Evolutionary conservation across 2,113 vertebrate genomes (phyloP).

Genomic region (Sorex fumeus): DNA sequence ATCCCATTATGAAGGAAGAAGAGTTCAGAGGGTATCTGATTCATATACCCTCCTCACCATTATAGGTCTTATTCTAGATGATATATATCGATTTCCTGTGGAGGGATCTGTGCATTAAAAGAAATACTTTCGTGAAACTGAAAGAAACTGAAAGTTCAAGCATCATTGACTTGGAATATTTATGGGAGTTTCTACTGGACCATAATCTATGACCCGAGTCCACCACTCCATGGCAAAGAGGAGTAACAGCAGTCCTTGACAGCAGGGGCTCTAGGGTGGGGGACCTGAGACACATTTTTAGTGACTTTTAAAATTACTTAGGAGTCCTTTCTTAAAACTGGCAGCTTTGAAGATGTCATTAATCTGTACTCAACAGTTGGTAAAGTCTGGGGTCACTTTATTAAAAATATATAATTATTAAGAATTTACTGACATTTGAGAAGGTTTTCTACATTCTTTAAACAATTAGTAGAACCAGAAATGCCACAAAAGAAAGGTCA

Average conservation of each 20-base stretch:
- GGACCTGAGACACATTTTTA: too few relatives aligned
- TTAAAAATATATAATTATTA: not conserved
- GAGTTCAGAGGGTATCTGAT: not conserved
- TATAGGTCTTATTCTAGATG: not conserved
- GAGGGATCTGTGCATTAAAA: not conserved
- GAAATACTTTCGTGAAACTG: not conserved
- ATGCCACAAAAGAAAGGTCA: slow-evolving; percentile 32
- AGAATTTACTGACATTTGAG: not conserved
- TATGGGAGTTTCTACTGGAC: not conserved
- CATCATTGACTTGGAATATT: not conserved
- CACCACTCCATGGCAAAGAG: accelerated
- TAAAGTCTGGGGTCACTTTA: not conserved
- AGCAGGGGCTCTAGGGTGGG: accelerated
- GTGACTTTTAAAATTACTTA: not conserved
- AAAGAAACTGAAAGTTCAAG: not conserved
- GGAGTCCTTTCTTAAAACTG: not conserved
- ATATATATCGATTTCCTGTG: not conserved
- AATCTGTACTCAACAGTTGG: not conserved
- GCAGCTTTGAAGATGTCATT: not conserved
- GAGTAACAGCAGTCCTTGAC: not conserved
- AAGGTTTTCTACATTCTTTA: not conserved
- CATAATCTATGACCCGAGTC: not conserved
- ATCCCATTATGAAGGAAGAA: not conserved
- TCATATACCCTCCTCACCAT: not conserved
- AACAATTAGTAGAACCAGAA: not conserved